Evolutionary conservation across 2,888 invertebrate genomes (phyloP).

Genomic region (Hirtodrosophila confusa): DNA sequence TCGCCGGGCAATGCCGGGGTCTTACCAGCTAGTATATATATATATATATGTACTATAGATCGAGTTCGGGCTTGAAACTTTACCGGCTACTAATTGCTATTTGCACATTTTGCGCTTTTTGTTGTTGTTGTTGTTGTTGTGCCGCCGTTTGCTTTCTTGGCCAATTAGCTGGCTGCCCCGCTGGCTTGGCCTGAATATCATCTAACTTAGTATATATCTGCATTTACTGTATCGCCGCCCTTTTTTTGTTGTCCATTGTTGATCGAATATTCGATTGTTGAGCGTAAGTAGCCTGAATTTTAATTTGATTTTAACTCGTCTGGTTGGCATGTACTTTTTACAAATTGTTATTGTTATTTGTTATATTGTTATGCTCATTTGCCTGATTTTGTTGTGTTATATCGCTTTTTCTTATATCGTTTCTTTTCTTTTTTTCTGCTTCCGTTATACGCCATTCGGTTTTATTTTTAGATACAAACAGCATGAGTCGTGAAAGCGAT

Average conservation of each 20-base stretch:
- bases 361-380: conserved; percentile 52
- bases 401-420: conserved; percentile 34
- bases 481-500: conserved; percentile 83
- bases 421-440: conserved; percentile 45
- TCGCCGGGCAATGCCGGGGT: too few relatives aligned
- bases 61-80: conserved; percentile 35
- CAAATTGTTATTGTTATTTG: conserved; percentile 35
- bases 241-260: conserved; percentile 22
- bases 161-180: conserved; percentile 54
- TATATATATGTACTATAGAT: conserved; percentile 10
- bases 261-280: conserved; percentile 16
- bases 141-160: conserved; percentile 58
- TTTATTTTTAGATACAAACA: conserved; percentile 79
- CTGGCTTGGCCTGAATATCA: conserved; percentile 64
- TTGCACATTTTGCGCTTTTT: conserved; percentile 52
- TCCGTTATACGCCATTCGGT: conserved; percentile 49
- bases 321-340: conserved; percentile 45
- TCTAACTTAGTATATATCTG: conserved; percentile 9
- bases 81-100: conserved; percentile 58
- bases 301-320: conserved; percentile 49
- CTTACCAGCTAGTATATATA: too few relatives aligned
- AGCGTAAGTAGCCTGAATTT: conserved; percentile 63
- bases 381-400: conserved; percentile 20
- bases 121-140: conserved; percentile 24
- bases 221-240: conserved; percentile 29